These are phyloP conservation scores for Zaprionus inermis DNA, from an alignment of 1,140 invertebrate species.

Conservation along the genomic window DNA sequence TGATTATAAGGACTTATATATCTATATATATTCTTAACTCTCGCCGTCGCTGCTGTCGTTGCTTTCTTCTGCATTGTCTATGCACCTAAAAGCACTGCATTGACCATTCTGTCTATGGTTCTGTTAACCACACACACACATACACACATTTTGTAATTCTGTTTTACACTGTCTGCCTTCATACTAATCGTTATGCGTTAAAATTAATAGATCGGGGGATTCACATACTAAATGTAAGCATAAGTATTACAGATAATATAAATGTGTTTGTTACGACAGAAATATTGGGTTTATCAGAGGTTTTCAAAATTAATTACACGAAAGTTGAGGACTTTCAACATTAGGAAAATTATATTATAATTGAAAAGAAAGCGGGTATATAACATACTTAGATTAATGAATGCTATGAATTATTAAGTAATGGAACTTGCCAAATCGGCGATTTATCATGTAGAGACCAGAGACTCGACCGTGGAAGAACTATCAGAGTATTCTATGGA, in stretches of 20 bases:
- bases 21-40: constrained; percentile 10
- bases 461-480: not conserved
- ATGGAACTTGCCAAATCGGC: not conserved
- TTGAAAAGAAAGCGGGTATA: not conserved
- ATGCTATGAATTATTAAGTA: not conserved
- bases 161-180: constrained; percentile 35
- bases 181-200: constrained; percentile 29
- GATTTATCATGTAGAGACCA: not conserved
- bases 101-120: constrained; percentile 28
- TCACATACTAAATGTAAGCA: not conserved
- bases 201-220: constrained; percentile 13
- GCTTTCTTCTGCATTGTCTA: constrained; percentile 46
- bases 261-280: constrained; percentile 11
- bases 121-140: constrained; percentile 20
- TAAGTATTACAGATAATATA: constrained; percentile 1
- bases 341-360: not conserved
- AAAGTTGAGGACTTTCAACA: not conserved
- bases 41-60: constrained; percentile 19
- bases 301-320: not conserved
- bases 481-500: not conserved
- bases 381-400: not conserved
- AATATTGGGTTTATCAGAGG: not conserved
- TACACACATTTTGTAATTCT: constrained; percentile 27
- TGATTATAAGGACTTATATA: constrained; percentile 5
- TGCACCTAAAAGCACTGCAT: constrained; percentile 33